Base-by-base conservation (phyloP, 2,113 vertebrate genomes). In the Pomatorhinus ruficollis region DNA sequence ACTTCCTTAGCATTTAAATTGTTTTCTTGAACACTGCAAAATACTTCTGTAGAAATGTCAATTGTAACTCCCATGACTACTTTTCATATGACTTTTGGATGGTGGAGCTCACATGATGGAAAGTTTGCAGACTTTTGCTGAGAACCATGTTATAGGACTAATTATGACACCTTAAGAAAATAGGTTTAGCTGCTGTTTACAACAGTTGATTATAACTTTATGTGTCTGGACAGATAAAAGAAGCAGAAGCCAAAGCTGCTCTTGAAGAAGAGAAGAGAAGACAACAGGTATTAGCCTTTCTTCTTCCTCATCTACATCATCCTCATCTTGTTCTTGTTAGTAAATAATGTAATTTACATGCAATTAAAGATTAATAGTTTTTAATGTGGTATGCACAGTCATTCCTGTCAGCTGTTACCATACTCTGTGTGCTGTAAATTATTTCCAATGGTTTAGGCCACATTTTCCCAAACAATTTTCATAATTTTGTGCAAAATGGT, bases 261-360 rank as follows among this genome's bases (percentile, higher is more conserved):
- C 89, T 98, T 95, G 99, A 99, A 97, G 99, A 99, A 81, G 99
- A 99, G 97, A 98, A 98, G 77, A 98, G 97, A 95, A 98, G 98
- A 76, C 99, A 99, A 60, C 99, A 99, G 99, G 99, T 99, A 97
- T 63, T 69, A 53, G 12, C 11, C 16, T 66, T 74, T 54, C 22
- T 83, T 44, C 12, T 75, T 64, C 18, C 37, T 70, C 59, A 30
- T 40, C 8, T 22, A 2, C 24, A 35, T 86, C 27, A 6, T 60
- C 17, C 61, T 39, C 20, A 30, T 27, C 12, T 87, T 64, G 18
- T 84, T 84, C 22, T 53, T 64, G 11, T 78, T 85, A 64, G 28
- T 71, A 95, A 71, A 63, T 71, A 2, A 50, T 56, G 63, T 87
- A 8, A 47, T 86, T 88, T 77, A 19, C 3, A 24, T 66, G 68